These are phyloP conservation scores for Diplodus puntazzo DNA, from an alignment of 2,797 vertebrate species.

Conservation along the genomic window DNA sequence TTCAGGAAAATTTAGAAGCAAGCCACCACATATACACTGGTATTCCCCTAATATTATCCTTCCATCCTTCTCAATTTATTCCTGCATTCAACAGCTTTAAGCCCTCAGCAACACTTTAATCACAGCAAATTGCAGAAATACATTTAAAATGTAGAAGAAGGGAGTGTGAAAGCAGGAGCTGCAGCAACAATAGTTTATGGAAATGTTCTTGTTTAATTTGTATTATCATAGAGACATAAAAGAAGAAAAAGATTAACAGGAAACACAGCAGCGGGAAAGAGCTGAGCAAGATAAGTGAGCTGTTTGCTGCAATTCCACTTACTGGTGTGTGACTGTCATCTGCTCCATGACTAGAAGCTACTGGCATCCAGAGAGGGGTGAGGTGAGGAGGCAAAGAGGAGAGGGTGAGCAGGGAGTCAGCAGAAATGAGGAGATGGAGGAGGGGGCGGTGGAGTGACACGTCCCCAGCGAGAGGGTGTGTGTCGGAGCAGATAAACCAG, in stretches of 20 bases:
- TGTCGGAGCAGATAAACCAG: constrained; percentile 77
- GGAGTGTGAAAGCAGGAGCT: neutral
- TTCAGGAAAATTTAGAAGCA: neutral
- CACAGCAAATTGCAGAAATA: constrained; percentile 11
- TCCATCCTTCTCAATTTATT: neutral
- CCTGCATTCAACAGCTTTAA: constrained; percentile 5
- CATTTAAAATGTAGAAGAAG: neutral
- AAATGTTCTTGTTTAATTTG: constrained; percentile 23
- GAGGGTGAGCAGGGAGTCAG: constrained; percentile 64
- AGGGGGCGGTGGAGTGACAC: constrained; percentile 62
- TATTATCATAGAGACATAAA: constrained; percentile 19
- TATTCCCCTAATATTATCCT: neutral
- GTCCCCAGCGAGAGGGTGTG: constrained; percentile 75
- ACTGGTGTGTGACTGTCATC: constrained; percentile 74
- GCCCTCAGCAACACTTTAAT: constrained; percentile 13
- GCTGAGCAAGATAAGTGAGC: constrained; percentile 50
- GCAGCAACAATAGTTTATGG: neutral
- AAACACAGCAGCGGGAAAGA: constrained; percentile 17
- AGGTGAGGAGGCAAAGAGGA: constrained; percentile 51
- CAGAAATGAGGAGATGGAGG: constrained; percentile 66
- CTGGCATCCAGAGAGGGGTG: constrained; percentile 62
- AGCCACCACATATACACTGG: neutral
- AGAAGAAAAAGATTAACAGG: constrained; percentile 2
- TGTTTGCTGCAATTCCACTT: constrained; percentile 70
- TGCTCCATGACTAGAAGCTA: constrained; percentile 71